Evolutionary conservation across 53 echinoderm and acorn worm species (phyloP), one percentile per base, ranked within the genome.

Genomic region (Echinarachnius parma): DNA sequence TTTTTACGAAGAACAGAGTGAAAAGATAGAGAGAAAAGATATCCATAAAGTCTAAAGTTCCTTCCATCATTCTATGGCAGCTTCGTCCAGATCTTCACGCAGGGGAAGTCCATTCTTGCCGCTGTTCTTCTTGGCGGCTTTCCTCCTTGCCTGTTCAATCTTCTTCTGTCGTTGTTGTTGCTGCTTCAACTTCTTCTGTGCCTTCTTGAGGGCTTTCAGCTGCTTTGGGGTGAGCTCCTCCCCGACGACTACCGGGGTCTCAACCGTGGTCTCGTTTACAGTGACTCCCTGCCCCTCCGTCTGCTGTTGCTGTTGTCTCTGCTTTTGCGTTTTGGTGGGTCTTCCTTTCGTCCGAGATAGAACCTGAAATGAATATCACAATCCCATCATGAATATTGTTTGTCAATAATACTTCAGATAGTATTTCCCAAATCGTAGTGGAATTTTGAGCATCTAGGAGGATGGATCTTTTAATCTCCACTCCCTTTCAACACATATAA

Each of bases 81-180:
- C 34, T 52, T 68, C 68, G 52, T 68, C 68, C 9, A 68, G 35
- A 15, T 25, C 35, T 21, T 68, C 68, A 7, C 21, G 33, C 32
- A 68, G 49, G 10, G 68, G 68, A 21, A 50, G 50, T 0, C 30
- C 13, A 31, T 65, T 46, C 3, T 29, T 28, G 24, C 39, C 39
- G 68, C 52, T 68, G 68, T 68, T 68, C 44, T 22, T 14, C 54
- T 56, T 72, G 36, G 74, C 74, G 7, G 57, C 58, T 42, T 68
- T 68, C 68, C 52, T 34, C 21, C 31, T 21, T 9, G 68, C 68
- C 32, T 37, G 49, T 29, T 50, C 20, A 22, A 50, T 32, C 21
- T 68, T 32, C 50, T 68, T 37, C 52, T 21, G 21, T 13, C 21
- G 50, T 19, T 9, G 4, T 27, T 34, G 33, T 2, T 21, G 19